Conservation (phyloP, 2,888 invertebrate species). For the Luperina testacea region DNA sequence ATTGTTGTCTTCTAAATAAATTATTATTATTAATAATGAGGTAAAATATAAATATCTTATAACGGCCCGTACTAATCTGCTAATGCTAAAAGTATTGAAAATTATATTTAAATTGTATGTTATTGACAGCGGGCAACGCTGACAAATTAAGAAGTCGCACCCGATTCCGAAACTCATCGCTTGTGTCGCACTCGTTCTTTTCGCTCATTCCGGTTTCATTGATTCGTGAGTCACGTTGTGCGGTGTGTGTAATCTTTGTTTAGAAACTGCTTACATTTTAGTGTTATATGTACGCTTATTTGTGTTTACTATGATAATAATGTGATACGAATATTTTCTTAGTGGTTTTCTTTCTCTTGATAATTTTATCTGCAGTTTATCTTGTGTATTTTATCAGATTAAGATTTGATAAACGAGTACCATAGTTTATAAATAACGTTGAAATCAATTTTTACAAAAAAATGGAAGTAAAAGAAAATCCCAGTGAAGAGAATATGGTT, state of each 20-base stretch:
- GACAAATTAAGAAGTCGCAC: neutral
- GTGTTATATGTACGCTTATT: neutral
- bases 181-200: neutral
- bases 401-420: conserved; percentile 5
- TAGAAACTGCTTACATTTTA: neutral
- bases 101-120: neutral
- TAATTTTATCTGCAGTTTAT: conserved; percentile 6
- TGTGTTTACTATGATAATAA: neutral
- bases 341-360: conserved; percentile 1
- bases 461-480: conserved; percentile 29
- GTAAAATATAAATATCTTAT: neutral
- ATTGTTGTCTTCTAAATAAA: no score
- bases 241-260: neutral
- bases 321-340: neutral
- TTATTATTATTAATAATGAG: no score
- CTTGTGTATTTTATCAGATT: conserved; percentile 7
- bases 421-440: neutral
- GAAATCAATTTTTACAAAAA: neutral
- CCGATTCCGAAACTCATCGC: conserved; percentile 30
- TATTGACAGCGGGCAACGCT: neutral
- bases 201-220: conserved; percentile 19
- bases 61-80: neutral
- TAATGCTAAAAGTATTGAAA: neutral
- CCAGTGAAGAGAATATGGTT: neutral
- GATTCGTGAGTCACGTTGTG: conserved; percentile 22